Base-by-base conservation (phyloP, 2,113 vertebrate species). In the Burhinus bistriatus region DNA sequence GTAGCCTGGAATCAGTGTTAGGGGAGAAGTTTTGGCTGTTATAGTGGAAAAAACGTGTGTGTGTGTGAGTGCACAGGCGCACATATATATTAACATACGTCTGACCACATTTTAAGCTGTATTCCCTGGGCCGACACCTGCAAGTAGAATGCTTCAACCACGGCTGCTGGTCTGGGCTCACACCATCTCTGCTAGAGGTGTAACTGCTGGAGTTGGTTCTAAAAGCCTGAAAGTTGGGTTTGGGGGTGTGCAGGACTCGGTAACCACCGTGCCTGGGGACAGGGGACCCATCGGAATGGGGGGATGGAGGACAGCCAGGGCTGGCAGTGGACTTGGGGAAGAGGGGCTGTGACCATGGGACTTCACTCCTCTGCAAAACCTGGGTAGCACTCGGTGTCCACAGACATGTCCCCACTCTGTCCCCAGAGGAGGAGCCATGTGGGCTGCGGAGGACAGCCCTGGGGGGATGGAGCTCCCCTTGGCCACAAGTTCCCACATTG, bases 401-500 rank as follows among this genome's bases (percentile, higher is more conserved):
- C 30, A 36, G 64, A 9, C 19, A 11, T 10, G 9, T 71, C 45
- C 65, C 32, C 0, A 2, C 49, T 19, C n/a, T 29, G 57, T 64
- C 40, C 54, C n/a, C 5, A 8, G 15, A 30, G 65, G 16, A 45
- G 52, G 36, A 32, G 64, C 18, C 0, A 0, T 5, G 57, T 6
- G 21, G 40, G 22, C 61, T 32, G 51, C 0, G 11, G 47, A 42
- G 64, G 23, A 9, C 42, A 32, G 51, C 16, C 26, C 42, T 30
- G 55, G 40, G 27, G 44, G 59, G 34, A 40, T 6, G 3, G 23
- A 15, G 29, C 32, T 32, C 4, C 9, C 58, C 36, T 15, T 6
- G 2, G 36, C 73, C 12, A 1, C 3, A 0, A 2, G 0, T 42
- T 36, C 42, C 77, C 55, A 17, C 4, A 1, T 6, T 4, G 47